These are phyloP conservation scores for Limnothrissa miodon DNA, from an alignment of 2,113 vertebrate genomes.

Conservation along the genomic window DNA sequence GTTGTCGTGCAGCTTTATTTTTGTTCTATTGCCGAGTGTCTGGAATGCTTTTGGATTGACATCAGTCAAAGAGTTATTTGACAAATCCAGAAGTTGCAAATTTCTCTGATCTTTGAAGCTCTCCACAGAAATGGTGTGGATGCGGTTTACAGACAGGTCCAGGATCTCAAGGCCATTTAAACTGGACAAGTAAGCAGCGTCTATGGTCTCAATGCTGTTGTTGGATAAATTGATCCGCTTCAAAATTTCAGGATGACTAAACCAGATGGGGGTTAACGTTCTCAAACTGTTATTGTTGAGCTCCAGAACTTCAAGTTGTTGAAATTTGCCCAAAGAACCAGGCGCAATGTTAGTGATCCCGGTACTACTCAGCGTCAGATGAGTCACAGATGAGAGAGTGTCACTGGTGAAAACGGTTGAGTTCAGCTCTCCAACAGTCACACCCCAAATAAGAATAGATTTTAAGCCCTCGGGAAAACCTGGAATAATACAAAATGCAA, in stretches of 20 bases:
- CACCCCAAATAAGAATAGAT: slow-evolving; percentile 47
- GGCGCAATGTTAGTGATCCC: slow-evolving; percentile 48
- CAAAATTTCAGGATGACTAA: slow-evolving; percentile 50
- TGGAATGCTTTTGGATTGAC: slow-evolving; percentile 51
- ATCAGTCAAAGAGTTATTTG: slow-evolving; percentile 61
- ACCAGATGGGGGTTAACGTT: slow-evolving; percentile 55
- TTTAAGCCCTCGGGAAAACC: slow-evolving; percentile 53
- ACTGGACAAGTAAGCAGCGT: slow-evolving; percentile 25
- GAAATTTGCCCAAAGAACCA: slow-evolving; percentile 58
- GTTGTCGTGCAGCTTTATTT: slow-evolving; percentile 58
- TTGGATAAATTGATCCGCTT: slow-evolving; percentile 45
- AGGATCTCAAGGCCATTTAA: slow-evolving; percentile 53
- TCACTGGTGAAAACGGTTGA: slow-evolving; percentile 54
- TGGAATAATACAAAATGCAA: slow-evolving; percentile 20
- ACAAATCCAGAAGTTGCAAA: slow-evolving; percentile 63
- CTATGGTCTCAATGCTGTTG: slow-evolving; percentile 55
- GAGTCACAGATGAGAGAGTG: slow-evolving; percentile 53
- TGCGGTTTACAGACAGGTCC: slow-evolving; percentile 57
- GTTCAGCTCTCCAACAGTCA: slow-evolving; percentile 54
- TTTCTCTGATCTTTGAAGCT: slow-evolving; percentile 50
- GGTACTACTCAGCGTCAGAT: slow-evolving; percentile 47
- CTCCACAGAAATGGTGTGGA: slow-evolving; percentile 39
- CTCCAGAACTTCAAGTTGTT: slow-evolving; percentile 51
- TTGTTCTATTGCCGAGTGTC: slow-evolving; percentile 40
- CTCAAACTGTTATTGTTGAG: slow-evolving; percentile 58